Percentiles rank a stretch among this genome's conserved stretches.
These are phyloP conservation scores for Apomyelois bistriatella DNA, from an alignment of 2,888 invertebrate genomes.

Conservation along the genomic window DNA sequence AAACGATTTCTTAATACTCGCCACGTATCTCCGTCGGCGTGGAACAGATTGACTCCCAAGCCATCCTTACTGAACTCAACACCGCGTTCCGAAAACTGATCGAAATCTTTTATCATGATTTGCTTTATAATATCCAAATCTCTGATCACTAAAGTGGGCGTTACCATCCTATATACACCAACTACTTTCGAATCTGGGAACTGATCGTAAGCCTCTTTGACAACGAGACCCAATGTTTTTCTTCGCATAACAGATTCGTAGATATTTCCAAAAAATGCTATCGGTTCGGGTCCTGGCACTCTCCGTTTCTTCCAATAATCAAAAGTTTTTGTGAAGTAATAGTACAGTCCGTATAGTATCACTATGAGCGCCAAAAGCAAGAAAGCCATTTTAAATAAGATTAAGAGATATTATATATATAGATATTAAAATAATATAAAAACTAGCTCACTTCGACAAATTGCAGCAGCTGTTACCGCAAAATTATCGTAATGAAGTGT, in stretches of 20 bases:
- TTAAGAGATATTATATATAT: no score
- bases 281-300: conserved; percentile 32
- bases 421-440: no score
- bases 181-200: conserved; percentile 49
- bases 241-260: neutral
- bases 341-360: neutral
- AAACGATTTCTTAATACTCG: conserved; percentile 38
- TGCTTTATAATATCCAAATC: conserved; percentile 51
- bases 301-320: conserved; percentile 4
- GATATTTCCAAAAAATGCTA: conserved; percentile 44
- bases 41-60: conserved; percentile 46
- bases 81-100: conserved; percentile 44
- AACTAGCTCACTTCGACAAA: no score
- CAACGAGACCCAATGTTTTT: neutral
- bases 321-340: conserved; percentile 2
- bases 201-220: conserved; percentile 26
- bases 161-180: conserved; percentile 47
- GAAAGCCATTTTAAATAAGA: neutral
- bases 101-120: conserved; percentile 52
- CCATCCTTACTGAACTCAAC: conserved; percentile 41
- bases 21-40: conserved; percentile 48
- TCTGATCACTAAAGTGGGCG: conserved; percentile 41
- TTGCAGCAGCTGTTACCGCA: no score
- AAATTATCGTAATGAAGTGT: no score
- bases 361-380: neutral